Conservation (phyloP, 2,797 vertebrate species). For the Sitta carolinensis region DNA sequence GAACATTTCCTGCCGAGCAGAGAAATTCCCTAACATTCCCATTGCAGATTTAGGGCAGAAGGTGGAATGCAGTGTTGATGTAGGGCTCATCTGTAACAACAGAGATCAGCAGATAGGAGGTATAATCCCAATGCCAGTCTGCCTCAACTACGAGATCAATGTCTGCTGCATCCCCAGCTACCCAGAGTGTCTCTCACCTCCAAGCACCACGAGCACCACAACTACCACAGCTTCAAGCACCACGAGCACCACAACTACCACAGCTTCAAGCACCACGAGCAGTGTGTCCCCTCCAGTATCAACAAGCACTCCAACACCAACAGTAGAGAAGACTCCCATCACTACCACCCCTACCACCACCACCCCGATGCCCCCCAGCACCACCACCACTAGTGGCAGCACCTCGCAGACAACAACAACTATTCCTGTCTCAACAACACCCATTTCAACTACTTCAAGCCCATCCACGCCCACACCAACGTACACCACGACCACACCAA, state of each 20-base stretch:
- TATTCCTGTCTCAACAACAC: neutral
- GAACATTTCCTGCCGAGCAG: constrained; percentile 58
- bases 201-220: neutral
- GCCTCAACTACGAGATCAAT: constrained; percentile 63
- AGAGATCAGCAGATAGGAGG: neutral
- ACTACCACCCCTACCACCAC: neutral
- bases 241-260: neutral
- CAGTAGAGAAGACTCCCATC: accelerated
- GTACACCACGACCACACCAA: neutral
- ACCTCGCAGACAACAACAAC: neutral
- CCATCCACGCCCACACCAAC: neutral
- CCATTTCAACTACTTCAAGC: neutral
- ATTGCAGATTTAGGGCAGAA: constrained; percentile 39
- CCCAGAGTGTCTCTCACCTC: neutral
- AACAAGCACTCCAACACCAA: accelerated
- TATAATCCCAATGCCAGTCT: neutral
- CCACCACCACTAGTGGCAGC: neutral
- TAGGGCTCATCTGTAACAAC: constrained; percentile 63
- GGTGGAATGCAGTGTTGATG: constrained; percentile 5
- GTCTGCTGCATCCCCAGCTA: neutral
- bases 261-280: neutral
- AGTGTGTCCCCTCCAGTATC: neutral
- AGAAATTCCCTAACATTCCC: neutral
- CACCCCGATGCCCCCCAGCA: neutral
- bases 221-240: neutral